These are phyloP conservation scores for Drosophila nigritarsus DNA, from an alignment of 2,888 invertebrate species.

Conservation along the genomic window DNA sequence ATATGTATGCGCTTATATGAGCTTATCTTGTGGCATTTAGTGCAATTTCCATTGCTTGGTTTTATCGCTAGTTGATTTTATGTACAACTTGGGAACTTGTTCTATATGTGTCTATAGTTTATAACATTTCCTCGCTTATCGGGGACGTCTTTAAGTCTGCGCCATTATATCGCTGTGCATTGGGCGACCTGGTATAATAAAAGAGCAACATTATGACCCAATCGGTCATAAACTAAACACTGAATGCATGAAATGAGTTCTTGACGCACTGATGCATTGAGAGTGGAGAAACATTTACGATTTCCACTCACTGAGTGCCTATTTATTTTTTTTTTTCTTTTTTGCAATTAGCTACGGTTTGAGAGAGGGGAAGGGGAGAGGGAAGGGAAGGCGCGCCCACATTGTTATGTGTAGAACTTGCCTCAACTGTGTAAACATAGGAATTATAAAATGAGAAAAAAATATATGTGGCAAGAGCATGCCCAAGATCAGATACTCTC, in stretches of 20 bases:
- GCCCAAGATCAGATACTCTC: background rate
- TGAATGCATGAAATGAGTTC: conserved; percentile 20
- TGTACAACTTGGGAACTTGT: conserved; percentile 5
- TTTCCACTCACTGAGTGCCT: conserved; percentile 5
- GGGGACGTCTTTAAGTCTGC: conserved; percentile 78
- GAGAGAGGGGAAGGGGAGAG: background rate
- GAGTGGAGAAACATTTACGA: conserved; percentile 11
- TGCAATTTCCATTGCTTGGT: conserved; percentile 36
- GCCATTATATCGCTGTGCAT: conserved; percentile 43
- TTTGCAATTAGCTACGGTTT: conserved; percentile 19
- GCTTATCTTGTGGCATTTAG: conserved; percentile 55
- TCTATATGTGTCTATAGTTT: background rate
- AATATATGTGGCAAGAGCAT: background rate
- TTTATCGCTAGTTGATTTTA: conserved; percentile 1
- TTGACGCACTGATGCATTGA: conserved; percentile 18
- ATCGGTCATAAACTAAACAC: conserved; percentile 49
- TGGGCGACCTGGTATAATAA: conserved; percentile 20
- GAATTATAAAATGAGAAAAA: background rate
- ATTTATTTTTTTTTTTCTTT: background rate
- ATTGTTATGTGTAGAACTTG: conserved; percentile 1
- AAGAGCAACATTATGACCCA: conserved; percentile 49
- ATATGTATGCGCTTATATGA: conserved; percentile 19
- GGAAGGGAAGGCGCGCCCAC: conserved; percentile 11
- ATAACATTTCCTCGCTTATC: conserved; percentile 36
- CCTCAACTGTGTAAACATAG: background rate